These are phyloP conservation scores for Melopsittacus undulatus DNA, from an alignment of 2,797 vertebrate species.

Conservation along the genomic window DNA sequence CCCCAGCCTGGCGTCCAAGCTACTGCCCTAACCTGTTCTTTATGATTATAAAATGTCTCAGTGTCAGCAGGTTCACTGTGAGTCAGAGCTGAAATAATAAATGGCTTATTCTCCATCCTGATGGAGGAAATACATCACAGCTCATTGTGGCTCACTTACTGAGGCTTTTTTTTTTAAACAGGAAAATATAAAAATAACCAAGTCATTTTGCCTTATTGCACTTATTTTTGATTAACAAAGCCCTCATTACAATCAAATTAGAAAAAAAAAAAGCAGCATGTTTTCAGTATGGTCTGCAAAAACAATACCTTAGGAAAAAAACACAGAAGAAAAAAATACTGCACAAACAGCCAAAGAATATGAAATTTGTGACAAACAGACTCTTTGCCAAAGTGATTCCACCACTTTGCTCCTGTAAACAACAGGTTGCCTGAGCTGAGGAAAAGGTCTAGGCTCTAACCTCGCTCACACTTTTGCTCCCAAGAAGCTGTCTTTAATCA, in stretches of 20 bases:
- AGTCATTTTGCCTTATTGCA: constrained; percentile 78
- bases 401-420: constrained; percentile 46
- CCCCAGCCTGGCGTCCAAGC: constrained; percentile 69
- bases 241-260: constrained; percentile 66
- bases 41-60: constrained; percentile 78
- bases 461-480: not conserved
- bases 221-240: constrained; percentile 77
- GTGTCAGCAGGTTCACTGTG: constrained; percentile 85
- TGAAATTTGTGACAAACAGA: constrained; percentile 59
- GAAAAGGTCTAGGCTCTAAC: not conserved
- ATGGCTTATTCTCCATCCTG: constrained; percentile 95
- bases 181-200: constrained; percentile 99
- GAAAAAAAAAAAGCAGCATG: constrained; percentile 63
- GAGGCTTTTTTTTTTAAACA: constrained; percentile 86
- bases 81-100: constrained; percentile 93
- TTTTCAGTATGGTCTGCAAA: constrained; percentile 66
- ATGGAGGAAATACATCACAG: constrained; percentile 97
- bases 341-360: constrained; percentile 66
- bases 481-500: not conserved
- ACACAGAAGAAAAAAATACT: constrained; percentile 59
- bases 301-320: constrained; percentile 70
- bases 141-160: constrained; percentile 89
- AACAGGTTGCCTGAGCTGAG: constrained; percentile 17
- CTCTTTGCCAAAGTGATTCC: constrained; percentile 64
- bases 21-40: constrained; percentile 81